These are phyloP conservation scores for Apodemus agrarius DNA, from an alignment of 2,797 vertebrate genomes.

Conservation along the genomic window DNA sequence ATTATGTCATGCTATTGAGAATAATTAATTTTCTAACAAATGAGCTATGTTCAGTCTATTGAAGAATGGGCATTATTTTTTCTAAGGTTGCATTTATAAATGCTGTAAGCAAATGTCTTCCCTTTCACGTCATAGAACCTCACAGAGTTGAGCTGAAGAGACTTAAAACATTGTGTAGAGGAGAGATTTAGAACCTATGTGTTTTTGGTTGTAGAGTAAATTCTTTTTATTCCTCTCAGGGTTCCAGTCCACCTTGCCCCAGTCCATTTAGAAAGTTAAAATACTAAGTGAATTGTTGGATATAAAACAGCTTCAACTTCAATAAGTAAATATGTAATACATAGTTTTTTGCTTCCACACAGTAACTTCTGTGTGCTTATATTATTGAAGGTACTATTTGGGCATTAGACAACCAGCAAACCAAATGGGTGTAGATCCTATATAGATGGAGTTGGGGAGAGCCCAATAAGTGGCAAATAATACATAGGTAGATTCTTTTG, in stretches of 20 bases:
- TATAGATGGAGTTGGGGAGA: neutral
- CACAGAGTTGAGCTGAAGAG: neutral
- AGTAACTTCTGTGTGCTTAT: neutral
- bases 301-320: neutral
- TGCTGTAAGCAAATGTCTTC: neutral
- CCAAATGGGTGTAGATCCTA: neutral
- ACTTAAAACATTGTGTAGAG: neutral
- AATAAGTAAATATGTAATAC: neutral
- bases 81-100: neutral
- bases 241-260: neutral
- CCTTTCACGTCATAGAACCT: neutral
- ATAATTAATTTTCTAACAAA: neutral
- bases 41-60: neutral
- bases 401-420: neutral
- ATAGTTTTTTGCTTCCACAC: neutral
- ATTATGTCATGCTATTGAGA: neutral
- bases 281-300: neutral
- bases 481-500: neutral
- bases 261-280: slow-evolving; percentile 17
- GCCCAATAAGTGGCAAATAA: neutral
- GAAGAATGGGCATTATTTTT: neutral
- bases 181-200: neutral
- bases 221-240: neutral
- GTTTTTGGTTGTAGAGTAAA: neutral
- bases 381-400: no score